Evolutionary conservation across 1,140 invertebrate genomes (phyloP), one percentile per base, ranked within the genome.

Genomic region (Tetramorium parvispinum): DNA sequence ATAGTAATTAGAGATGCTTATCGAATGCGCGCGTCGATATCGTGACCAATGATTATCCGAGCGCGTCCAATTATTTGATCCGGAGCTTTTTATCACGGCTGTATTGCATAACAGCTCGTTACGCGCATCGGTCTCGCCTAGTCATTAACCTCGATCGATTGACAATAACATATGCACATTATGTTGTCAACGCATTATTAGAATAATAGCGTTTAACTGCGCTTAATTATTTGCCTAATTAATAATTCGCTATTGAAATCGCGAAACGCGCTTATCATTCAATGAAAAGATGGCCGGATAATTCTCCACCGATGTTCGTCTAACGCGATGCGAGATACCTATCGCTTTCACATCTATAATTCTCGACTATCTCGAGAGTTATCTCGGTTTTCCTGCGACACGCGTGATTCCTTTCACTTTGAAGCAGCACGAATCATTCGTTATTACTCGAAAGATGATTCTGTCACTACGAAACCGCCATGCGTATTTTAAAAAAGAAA

Each of bases 1-100:
- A 83, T 73, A 73, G 79, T 83, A 75, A 83, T 83, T 83, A 83
- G 68, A 75, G 79, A 73, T 83, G 71, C 79, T 83, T 83, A 83
- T 83, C 79, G 68, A 49, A 32, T 43, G 49, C 32, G 78, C 27
- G 32, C 78, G 70, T 70, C 79, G 68, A 75, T 83, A 83, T 53
- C 79, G 79, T 37, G 68, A 83, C 40, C 79, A 83, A 83, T 73
- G 68, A 83, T 83, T 75, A 83, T 61, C 79, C 79, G 68, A 75
- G 79, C 68, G 55, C 79, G 51, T 83, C 79, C 68, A 83, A 83
- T 83, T 83, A 83, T 83, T 83, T 49, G 40, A 83, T 59, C 68
- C 40, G 53, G 11, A 13, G 53, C 32, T 83, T 83, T 83, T 83
- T 81, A 81, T 43, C 68, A 18, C n/a, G 61, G 2, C 13, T 13